phyloP scores from a whole-genome alignment of 1,140 invertebrate species.

The Trissolcus basalis region DNA sequence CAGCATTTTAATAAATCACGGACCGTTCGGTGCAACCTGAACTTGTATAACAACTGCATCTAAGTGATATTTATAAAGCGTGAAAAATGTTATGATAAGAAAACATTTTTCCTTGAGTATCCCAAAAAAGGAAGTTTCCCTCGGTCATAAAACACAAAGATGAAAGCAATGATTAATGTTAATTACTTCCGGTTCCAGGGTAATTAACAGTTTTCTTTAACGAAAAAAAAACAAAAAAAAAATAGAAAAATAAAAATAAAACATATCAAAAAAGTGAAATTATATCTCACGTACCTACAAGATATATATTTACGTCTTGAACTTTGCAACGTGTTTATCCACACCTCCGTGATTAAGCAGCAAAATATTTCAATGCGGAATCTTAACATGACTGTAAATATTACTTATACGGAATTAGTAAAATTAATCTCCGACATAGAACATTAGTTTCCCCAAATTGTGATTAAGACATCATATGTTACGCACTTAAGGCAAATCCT shows the following conservation, averaged over 20 bases:
- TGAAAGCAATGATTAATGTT: constrained; percentile 24
- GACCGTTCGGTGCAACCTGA: too few relatives aligned
- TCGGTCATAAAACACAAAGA: neutral
- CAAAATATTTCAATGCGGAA: neutral
- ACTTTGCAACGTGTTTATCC: too few relatives aligned
- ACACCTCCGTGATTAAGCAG: neutral
- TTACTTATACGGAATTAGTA: constrained; percentile 4
- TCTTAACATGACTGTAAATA: constrained; percentile 7
- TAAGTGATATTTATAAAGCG: too few relatives aligned
- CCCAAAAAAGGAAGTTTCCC: too few relatives aligned
- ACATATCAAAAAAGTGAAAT: too few relatives aligned
- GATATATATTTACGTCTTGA: too few relatives aligned
- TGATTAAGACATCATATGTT: constrained; percentile 10
- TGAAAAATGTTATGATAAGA: too few relatives aligned
- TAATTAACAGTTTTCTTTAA: constrained; percentile 30
- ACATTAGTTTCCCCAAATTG: constrained; percentile 7
- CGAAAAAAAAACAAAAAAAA: too few relatives aligned
- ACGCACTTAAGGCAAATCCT: neutral
- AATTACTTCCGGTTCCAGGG: constrained; percentile 21
- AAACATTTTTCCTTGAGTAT: too few relatives aligned
- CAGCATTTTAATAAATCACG: too few relatives aligned
- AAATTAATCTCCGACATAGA: constrained; percentile 5
- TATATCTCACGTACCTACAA: too few relatives aligned
- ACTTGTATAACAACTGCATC: too few relatives aligned
- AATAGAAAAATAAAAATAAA: neutral